A percentile compares a stretch with the other conserved stretches of the same genome.
Evolutionary conservation across 2,888 invertebrate genomes (phyloP).

Genomic region (Sinohyriopsis cumingii): DNA sequence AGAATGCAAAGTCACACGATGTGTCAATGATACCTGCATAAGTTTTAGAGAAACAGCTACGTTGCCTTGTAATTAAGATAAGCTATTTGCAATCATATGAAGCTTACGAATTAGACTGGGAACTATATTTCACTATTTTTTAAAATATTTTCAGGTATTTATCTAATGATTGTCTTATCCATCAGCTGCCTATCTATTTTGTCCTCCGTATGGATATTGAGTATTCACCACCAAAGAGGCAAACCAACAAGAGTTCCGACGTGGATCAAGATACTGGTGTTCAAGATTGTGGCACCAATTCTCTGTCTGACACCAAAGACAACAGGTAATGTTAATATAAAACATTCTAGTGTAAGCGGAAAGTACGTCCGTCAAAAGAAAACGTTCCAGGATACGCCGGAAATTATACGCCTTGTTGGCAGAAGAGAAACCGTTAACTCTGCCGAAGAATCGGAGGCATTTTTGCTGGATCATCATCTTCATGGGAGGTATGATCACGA

Average conservation of each 20-base stretch:
- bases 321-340: background rate
- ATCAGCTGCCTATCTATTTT: constrained; percentile 67
- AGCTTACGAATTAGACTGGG: no score
- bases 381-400: constrained; percentile 6
- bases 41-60: no score
- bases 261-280: constrained; percentile 51
- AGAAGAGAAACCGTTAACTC: constrained; percentile 15
- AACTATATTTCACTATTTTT: no score
- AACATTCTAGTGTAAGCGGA: no score
- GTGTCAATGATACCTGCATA: no score
- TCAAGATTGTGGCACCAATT: constrained; percentile 42
- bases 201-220: constrained; percentile 63
- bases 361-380: background rate
- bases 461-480: background rate
- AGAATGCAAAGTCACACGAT: no score
- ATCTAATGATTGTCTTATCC: constrained; percentile 65
- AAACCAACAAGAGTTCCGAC: constrained; percentile 53
- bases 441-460: constrained; percentile 7
- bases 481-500: constrained; percentile 12
- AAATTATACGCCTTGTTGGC: constrained; percentile 13
- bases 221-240: constrained; percentile 64
- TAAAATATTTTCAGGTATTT: constrained; percentile 58
- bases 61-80: no score
- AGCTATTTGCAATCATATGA: no score
- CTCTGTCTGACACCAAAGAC: constrained; percentile 38